Percentiles rank a stretch among this genome's conserved stretches.
Conservation (phyloP, 2,888 invertebrate species). For the Nemoura dubitans region DNA sequence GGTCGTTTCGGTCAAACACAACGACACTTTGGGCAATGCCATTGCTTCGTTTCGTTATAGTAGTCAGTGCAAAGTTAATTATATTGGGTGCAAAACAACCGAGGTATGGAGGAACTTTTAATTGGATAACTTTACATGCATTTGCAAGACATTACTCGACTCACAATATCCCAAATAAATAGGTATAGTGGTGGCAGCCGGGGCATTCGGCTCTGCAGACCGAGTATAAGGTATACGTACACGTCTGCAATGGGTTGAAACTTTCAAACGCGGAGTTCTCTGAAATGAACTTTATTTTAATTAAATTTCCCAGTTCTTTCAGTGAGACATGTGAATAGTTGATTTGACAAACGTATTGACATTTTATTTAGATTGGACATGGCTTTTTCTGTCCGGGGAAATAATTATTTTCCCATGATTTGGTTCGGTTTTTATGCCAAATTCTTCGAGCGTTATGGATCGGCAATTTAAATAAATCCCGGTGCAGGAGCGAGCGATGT, state of each 20-base stretch:
- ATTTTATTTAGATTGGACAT: not conserved
- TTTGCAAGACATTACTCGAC: conserved; percentile 1
- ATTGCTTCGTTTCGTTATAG: not conserved
- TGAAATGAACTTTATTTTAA: not conserved
- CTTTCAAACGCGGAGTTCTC: not conserved
- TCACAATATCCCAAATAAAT: conserved; percentile 1
- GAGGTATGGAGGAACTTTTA: conserved; percentile 20
- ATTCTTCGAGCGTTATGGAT: not conserved
- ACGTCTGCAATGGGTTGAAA: not conserved
- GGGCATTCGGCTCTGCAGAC: not conserved
- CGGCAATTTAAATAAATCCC: not conserved
- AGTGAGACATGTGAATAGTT: not conserved
- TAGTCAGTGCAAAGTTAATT: conserved; percentile 7
- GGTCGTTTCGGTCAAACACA: not conserved
- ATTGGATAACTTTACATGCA: conserved; percentile 27
- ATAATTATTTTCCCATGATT: not conserved
- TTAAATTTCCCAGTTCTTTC: not conserved
- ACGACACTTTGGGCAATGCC: not conserved
- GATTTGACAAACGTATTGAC: not conserved
- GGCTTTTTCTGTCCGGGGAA: not conserved
- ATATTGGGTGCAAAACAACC: conserved; percentile 7
- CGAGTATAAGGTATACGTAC: not conserved
- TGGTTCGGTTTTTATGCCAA: not conserved
- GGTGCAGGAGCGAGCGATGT: not conserved
- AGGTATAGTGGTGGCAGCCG: not conserved